These are phyloP conservation scores for Psittacula echo DNA, from an alignment of 2,797 vertebrate genomes.

Conservation along the genomic window DNA sequence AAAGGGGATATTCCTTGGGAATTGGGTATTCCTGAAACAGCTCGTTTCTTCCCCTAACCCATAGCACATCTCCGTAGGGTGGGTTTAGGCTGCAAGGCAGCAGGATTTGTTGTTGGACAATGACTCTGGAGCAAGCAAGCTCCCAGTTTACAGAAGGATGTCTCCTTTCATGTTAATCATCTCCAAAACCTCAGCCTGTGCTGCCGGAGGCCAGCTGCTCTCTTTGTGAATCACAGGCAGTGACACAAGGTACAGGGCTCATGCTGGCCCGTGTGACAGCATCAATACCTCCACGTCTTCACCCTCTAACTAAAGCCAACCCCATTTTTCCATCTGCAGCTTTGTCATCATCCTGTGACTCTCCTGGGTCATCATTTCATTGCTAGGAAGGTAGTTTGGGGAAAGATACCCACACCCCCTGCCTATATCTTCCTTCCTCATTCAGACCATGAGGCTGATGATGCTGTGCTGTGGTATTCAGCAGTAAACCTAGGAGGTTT, in stretches of 20 bases:
- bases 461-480: neutral
- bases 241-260: neutral
- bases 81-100: neutral
- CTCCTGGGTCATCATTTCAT: neutral
- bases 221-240: neutral
- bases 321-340: neutral
- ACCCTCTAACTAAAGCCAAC: neutral
- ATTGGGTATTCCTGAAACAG: neutral
- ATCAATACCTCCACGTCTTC: fast-evolving
- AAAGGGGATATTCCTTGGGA: neutral
- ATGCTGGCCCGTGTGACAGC: neutral
- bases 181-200: neutral
- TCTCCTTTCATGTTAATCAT: neutral
- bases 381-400: neutral
- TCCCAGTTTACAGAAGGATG: neutral
- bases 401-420: neutral
- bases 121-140: neutral
- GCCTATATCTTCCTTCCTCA: neutral
- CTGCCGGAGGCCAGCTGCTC: neutral
- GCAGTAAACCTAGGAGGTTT: neutral
- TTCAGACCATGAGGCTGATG: fast-evolving
- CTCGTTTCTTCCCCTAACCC: neutral
- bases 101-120: neutral
- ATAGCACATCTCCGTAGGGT: neutral
- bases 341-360: neutral